Evolutionary conservation across 2,888 invertebrate genomes (phyloP).

Genomic region (Ormyrus thymus): DNA sequence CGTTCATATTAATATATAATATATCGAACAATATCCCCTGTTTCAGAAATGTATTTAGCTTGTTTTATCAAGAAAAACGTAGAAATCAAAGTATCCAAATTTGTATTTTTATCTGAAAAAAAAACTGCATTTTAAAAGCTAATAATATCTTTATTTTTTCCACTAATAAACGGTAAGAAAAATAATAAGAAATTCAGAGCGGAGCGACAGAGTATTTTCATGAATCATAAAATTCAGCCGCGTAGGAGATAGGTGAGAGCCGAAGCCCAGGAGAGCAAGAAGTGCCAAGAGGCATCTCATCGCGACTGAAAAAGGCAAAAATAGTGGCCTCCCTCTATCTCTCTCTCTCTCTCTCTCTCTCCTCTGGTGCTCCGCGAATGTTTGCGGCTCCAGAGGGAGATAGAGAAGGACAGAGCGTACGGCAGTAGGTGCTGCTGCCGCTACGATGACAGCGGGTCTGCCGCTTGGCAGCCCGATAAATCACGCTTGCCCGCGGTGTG

Average conservation of each 20-base stretch:
- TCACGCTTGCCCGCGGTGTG: constrained; percentile 67
- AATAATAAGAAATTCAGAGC: too few relatives aligned
- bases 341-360: background rate
- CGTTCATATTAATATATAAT: too few relatives aligned
- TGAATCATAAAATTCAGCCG: too few relatives aligned
- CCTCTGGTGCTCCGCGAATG: background rate
- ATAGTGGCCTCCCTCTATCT: background rate
- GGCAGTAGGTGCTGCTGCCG: background rate
- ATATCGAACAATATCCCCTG: too few relatives aligned
- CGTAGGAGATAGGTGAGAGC: background rate
- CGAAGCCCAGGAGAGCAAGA: background rate
- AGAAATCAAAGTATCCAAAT: too few relatives aligned
- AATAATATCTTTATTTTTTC: too few relatives aligned
- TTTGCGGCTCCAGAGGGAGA: background rate
- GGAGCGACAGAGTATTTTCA: too few relatives aligned
- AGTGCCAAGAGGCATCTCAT: background rate
- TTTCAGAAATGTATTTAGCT: too few relatives aligned
- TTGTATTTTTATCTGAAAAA: too few relatives aligned
- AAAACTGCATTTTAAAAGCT: too few relatives aligned
- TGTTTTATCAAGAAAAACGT: too few relatives aligned
- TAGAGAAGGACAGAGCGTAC: background rate
- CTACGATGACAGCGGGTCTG: constrained; percentile 70
- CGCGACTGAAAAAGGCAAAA: background rate
- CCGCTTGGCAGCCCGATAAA: constrained; percentile 71
- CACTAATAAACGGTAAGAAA: too few relatives aligned